Evolutionary conservation across 2,888 invertebrate genomes (phyloP).

Genomic region (Palloptera scutellata): DNA sequence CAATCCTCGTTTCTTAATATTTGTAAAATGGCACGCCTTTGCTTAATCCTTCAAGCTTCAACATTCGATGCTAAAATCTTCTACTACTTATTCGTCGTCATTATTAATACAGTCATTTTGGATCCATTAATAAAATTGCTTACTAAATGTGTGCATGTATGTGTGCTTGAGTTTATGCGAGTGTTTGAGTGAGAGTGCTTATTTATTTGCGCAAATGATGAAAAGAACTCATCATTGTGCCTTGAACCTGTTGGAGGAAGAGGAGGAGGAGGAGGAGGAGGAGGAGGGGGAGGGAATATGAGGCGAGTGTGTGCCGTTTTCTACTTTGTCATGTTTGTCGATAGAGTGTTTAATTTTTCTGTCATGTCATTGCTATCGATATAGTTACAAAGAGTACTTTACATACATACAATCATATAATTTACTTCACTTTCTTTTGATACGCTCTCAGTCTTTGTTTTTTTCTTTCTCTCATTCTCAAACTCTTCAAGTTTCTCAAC

Average conservation of each 20-base stretch:
- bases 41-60: too few relatives aligned
- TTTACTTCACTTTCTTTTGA: background rate
- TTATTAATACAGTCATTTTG: too few relatives aligned
- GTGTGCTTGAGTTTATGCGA: background rate
- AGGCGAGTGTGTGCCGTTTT: background rate
- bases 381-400: background rate
- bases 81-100: too few relatives aligned
- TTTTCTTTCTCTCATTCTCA: too few relatives aligned
- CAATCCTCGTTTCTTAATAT: too few relatives aligned
- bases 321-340: slow-evolving; percentile 31
- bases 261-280: background rate
- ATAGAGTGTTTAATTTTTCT: slow-evolving; percentile 33
- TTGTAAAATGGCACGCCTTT: background rate
- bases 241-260: background rate
- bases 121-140: too few relatives aligned
- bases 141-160: too few relatives aligned
- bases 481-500: too few relatives aligned
- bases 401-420: background rate
- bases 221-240: background rate
- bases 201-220: background rate
- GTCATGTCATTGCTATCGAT: slow-evolving; percentile 25
- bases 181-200: background rate
- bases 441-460: background rate
- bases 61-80: too few relatives aligned
- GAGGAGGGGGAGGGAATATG: background rate